A percentile compares a stretch with the other conserved stretches of the same genome.
These are phyloP conservation scores for Paracentrotus lividus DNA, from an alignment of 53 echinoderm and acorn worm species.

Conservation along the genomic window DNA sequence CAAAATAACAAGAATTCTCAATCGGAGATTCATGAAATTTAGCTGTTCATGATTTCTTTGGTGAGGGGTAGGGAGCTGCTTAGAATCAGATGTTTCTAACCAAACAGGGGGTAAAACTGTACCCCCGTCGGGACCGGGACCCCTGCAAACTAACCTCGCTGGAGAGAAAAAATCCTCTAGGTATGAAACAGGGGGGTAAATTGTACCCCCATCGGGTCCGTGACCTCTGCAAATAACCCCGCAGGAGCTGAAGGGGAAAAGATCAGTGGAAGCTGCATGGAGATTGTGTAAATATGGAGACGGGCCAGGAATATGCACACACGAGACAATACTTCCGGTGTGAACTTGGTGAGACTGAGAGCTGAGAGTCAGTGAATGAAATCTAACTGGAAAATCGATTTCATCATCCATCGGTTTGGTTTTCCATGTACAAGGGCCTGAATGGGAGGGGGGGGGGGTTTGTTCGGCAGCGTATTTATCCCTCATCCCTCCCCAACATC, in stretches of 20 bases:
- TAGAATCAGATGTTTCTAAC: too few relatives aligned
- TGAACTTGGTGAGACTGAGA: slow-evolving; percentile 15
- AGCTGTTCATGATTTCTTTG: too few relatives aligned
- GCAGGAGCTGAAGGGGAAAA: not conserved
- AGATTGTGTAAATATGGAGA: slow-evolving; percentile 6
- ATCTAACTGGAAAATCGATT: slow-evolving; percentile 17
- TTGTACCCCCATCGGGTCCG: not conserved
- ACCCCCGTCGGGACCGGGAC: not conserved
- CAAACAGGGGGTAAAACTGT: too few relatives aligned
- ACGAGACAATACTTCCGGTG: slow-evolving; percentile 27
- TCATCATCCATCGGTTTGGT: not conserved
- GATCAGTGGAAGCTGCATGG: not conserved
- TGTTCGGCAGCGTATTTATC: not conserved
- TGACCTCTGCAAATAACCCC: not conserved
- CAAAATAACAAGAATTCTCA: too few relatives aligned
- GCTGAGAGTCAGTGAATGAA: too few relatives aligned
- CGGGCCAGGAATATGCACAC: slow-evolving; percentile 2
- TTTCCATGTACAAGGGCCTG: not conserved
- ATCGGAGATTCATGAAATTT: too few relatives aligned
- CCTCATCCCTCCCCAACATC: not conserved
- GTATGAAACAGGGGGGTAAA: not conserved
- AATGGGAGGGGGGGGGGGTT: not conserved
- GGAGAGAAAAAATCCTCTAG: too few relatives aligned
- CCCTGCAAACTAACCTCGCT: not conserved
- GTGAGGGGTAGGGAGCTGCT: too few relatives aligned